phyloP scores from a whole-genome alignment of 2,113 vertebrate genomes.

The Cnemophilus loriae region DNA sequence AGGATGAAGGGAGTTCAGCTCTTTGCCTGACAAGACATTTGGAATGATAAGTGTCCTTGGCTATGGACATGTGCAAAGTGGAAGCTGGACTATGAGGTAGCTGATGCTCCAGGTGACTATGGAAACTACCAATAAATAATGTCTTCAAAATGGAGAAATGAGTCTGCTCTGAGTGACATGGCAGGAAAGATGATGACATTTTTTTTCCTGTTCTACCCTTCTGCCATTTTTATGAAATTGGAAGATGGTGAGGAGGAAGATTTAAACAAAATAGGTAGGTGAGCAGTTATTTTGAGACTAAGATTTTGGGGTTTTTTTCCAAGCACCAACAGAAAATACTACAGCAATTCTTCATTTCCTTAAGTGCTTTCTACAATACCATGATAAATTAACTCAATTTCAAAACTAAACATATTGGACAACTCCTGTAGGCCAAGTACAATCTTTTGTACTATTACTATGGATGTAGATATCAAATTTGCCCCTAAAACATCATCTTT shows the following conservation, averaged over 20 bases:
- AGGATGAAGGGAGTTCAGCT: neutral
- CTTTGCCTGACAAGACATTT: fast-evolving
- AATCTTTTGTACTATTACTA: neutral
- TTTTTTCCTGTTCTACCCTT: neutral
- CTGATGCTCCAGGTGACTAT: neutral
- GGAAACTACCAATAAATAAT: neutral
- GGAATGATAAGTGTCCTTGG: neutral
- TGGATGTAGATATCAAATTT: neutral
- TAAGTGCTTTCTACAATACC: neutral
- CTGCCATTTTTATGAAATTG: neutral
- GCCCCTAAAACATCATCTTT: neutral
- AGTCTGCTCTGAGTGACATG: neutral
- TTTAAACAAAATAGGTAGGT: neutral
- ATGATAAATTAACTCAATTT: neutral
- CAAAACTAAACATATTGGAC: neutral
- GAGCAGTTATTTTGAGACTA: neutral
- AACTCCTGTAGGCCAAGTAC: neutral
- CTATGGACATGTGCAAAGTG: fast-evolving
- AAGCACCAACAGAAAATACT: neutral
- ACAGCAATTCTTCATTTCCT: neutral
- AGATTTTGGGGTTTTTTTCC: neutral
- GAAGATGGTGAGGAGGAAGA: neutral
- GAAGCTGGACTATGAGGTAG: neutral
- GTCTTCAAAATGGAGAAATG: neutral
- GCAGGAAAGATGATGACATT: neutral